A percentile compares a stretch with the other conserved stretches of the same genome.
phyloP scores from a whole-genome alignment of 2,888 invertebrate species.

The Tetranychus piercei region DNA sequence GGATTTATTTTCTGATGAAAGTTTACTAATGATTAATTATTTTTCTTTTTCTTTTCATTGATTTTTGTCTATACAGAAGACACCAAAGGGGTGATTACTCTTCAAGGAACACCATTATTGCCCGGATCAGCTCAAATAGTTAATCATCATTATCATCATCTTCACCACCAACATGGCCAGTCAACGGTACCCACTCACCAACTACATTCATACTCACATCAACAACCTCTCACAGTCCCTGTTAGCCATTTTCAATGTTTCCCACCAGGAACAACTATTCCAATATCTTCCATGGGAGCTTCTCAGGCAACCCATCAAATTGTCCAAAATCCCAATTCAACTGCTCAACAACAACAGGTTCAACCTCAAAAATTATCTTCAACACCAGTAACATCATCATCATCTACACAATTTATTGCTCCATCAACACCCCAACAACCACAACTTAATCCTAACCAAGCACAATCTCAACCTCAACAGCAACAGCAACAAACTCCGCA shows the following conservation, averaged over 20 bases:
- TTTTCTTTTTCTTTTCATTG: neutral
- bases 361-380: neutral
- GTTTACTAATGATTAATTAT: neutral
- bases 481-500: conserved; percentile 7
- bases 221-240: neutral
- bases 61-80: neutral
- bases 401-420: neutral
- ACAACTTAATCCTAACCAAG: neutral
- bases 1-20: neutral
- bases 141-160: neutral
- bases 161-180: neutral
- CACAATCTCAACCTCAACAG: conserved; percentile 10
- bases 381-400: neutral
- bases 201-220: neutral
- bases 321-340: neutral
- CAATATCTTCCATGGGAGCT: neutral
- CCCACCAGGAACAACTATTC: neutral
- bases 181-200: neutral
- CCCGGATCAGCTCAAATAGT: neutral
- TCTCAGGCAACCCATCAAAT: conserved; percentile 2
- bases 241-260: neutral
- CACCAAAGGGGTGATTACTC: neutral
- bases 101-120: neutral
- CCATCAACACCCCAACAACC: neutral
- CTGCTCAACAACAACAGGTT: conserved; percentile 1